These are phyloP conservation scores for Scaptomyza reducta DNA, from an alignment of 2,888 invertebrate genomes.

Conservation along the genomic window DNA sequence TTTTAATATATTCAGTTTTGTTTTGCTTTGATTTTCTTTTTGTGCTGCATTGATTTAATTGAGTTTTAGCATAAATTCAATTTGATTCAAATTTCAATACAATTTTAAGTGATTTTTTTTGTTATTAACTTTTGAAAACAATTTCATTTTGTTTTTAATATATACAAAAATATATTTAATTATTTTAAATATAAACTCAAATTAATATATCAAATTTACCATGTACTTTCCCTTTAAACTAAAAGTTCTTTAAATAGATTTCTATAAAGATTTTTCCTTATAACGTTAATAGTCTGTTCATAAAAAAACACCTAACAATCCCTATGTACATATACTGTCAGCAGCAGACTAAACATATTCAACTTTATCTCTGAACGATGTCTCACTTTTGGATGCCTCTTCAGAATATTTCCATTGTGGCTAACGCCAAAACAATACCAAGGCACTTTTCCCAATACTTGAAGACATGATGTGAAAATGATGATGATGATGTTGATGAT, in stretches of 20 bases:
- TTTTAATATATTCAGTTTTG: constrained; percentile 4
- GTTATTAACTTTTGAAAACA: background rate
- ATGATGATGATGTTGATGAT: constrained; percentile 8
- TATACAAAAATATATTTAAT: too few species aligned
- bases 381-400: constrained; percentile 41
- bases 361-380: constrained; percentile 23
- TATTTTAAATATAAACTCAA: too few species aligned
- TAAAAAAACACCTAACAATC: constrained; percentile 19
- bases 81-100: background rate
- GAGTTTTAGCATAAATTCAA: constrained; percentile 2
- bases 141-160: background rate
- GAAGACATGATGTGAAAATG: constrained; percentile 33
- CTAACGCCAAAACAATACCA: constrained; percentile 36
- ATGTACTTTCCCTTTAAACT: background rate
- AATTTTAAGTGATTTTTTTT: background rate
- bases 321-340: constrained; percentile 9
- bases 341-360: constrained; percentile 10
- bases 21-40: background rate
- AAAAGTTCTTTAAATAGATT: background rate
- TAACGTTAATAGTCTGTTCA: constrained; percentile 7
- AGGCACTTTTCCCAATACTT: constrained; percentile 41
- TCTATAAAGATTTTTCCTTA: background rate
- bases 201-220: too few species aligned
- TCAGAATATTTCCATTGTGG: constrained; percentile 33
- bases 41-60: constrained; percentile 7